Evolutionary conservation across 2,888 invertebrate genomes (phyloP).

Genomic region (Amblyjoppa proteus): DNA sequence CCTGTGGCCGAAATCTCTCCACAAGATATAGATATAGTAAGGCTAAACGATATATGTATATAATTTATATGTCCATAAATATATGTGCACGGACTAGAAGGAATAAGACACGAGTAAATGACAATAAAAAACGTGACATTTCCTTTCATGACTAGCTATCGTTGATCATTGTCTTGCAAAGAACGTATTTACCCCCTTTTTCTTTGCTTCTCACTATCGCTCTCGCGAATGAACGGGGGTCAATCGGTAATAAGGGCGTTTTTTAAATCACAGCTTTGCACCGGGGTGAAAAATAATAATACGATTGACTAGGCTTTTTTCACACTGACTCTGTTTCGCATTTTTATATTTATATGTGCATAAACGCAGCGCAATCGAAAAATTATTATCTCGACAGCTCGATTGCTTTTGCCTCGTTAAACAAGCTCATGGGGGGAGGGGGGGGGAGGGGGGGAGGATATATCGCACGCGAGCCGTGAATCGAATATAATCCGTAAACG

Average conservation of each 20-base stretch:
- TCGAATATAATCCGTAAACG: slow-evolving; percentile 78
- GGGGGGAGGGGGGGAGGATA: not conserved
- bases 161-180: slow-evolving; percentile 30
- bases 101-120: not conserved
- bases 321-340: not conserved
- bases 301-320: slow-evolving; percentile 13
- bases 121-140: not conserved
- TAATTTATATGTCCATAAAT: slow-evolving; percentile 3
- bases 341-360: not conserved
- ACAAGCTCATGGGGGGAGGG: not conserved
- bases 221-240: slow-evolving; percentile 1
- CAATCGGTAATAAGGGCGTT: not conserved
- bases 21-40: not conserved
- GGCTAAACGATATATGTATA: not conserved
- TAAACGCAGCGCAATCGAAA: not conserved
- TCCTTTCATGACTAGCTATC: slow-evolving; percentile 36
- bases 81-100: slow-evolving; percentile 31
- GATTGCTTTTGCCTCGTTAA: slow-evolving; percentile 11
- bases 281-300: not conserved
- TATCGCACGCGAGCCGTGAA: slow-evolving; percentile 64
- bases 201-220: not conserved
- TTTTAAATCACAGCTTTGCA: slow-evolving; percentile 10
- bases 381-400: slow-evolving; percentile 7
- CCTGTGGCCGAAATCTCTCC: not conserved
- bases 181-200: not conserved